phyloP scores from a whole-genome alignment of 2,797 vertebrate genomes.

The Galagoides demidoff region DNA sequence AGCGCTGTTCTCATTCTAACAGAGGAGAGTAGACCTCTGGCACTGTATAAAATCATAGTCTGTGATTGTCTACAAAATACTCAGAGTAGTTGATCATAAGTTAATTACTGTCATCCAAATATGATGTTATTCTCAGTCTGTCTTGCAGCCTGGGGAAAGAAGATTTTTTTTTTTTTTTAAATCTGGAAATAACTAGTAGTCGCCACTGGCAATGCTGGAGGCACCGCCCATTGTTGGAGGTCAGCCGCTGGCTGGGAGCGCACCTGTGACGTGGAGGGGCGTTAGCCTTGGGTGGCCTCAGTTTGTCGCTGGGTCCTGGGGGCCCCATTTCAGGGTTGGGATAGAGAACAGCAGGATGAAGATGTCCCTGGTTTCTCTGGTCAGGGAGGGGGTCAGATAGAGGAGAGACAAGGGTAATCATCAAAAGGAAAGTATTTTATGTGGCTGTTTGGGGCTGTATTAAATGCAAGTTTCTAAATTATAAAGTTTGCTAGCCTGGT shows the following conservation, averaged over 20 bases:
- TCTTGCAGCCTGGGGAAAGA: background rate
- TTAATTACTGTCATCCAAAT: background rate
- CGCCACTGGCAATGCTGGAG: background rate
- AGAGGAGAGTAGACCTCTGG: background rate
- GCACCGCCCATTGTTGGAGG: background rate
- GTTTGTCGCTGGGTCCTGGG: background rate
- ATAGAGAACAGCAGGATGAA: background rate
- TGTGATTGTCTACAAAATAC: constrained; percentile 11
- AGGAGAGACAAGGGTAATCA: background rate
- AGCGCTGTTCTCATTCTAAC: background rate
- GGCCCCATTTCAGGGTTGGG: background rate
- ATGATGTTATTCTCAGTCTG: background rate
- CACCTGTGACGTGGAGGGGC: background rate
- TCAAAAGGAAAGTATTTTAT: background rate
- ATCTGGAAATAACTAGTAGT: background rate
- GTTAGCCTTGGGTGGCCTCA: background rate
- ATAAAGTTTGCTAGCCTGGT: background rate
- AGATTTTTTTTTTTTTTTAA: constrained; percentile 35
- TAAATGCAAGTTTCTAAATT: background rate
- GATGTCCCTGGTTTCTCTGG: background rate
- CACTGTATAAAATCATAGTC: background rate
- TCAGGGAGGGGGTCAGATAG: background rate
- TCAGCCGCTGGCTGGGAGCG: background rate
- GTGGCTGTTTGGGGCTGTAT: background rate
- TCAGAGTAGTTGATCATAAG: background rate